Evolutionary conservation across 2,113 vertebrate genomes (phyloP), one percentile per base, ranked within the genome.

Genomic region (Octodon degus): DNA sequence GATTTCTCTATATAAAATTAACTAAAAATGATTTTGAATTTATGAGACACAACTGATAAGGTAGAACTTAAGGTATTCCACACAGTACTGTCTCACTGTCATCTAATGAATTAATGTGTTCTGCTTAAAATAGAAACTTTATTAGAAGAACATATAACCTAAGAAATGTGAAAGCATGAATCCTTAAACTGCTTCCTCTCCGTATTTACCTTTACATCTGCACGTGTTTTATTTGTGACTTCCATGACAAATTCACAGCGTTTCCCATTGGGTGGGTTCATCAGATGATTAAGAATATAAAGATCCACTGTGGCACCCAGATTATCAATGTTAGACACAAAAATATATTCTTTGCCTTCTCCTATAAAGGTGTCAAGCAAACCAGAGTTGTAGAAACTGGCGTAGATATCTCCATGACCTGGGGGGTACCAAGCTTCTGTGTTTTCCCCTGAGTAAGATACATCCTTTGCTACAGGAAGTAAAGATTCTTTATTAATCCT

Each of bases 231-330:
- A 98, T 99, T 99, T 1, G 99, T 99, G 98, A 99, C 99, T 98
- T 99, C 99, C 99, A 99, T 99, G 97, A 99, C 99, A 94, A 99
- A 99, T 98, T 99, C 99, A 91, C 99, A 99, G 97, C 99, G 99
- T 82, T 98, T 99, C 83, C 99, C 99, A 24, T 99, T 99, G 47
- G 99, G 99, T 91, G 99, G 99, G 97, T 99, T 99, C 99, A 99
- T 99, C 88, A 99, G 99, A 93, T 99, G 99, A 95, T 99, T 99
- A 86, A 99, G 99, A 98, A 99, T 99, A 97, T 99, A 99, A 96
- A 99, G 99, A 98, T 99, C 99, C 34, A 99, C 99, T 0, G 99
- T 99, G 97, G 99, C 99, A 25, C 99, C 99, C 98, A 99, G 98
- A 97, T 99, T 99, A 98, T 99, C 99, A 94, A 99, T 99, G 98